Percentiles rank a stretch among this genome's conserved stretches.
Conservation (phyloP, 2,113 vertebrate species). For the Catharus fuscescens region DNA sequence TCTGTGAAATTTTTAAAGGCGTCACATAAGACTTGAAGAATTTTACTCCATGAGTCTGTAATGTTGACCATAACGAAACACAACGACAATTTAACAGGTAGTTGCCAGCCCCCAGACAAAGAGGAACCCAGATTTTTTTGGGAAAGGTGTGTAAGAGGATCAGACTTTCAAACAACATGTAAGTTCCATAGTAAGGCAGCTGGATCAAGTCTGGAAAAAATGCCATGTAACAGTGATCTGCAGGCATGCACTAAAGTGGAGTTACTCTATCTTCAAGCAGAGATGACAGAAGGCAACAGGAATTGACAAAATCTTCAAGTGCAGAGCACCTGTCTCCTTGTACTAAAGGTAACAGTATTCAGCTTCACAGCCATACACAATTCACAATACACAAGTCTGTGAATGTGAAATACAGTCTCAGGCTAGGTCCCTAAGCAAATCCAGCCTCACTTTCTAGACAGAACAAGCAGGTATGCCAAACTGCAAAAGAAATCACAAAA, state of each 20-base stretch:
- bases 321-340: background rate
- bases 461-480: background rate
- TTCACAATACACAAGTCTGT: background rate
- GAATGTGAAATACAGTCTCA: background rate
- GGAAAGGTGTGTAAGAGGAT: background rate
- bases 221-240: background rate
- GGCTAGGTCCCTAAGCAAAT: background rate
- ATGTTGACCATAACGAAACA: fast-evolving
- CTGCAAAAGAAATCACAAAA: background rate
- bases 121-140: fast-evolving
- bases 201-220: background rate
- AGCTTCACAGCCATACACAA: background rate
- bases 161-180: background rate
- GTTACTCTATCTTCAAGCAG: background rate
- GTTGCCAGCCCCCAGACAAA: background rate
- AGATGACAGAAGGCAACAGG: background rate
- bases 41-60: fast-evolving
- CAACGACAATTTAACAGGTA: background rate
- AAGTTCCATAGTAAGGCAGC: background rate
- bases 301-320: fast-evolving
- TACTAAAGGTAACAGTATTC: background rate
- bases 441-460: background rate
- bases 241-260: background rate
- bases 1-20: background rate
- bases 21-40: background rate